These are phyloP conservation scores for Eubasilissa regina DNA, from an alignment of 1,140 invertebrate species.

Conservation along the genomic window DNA sequence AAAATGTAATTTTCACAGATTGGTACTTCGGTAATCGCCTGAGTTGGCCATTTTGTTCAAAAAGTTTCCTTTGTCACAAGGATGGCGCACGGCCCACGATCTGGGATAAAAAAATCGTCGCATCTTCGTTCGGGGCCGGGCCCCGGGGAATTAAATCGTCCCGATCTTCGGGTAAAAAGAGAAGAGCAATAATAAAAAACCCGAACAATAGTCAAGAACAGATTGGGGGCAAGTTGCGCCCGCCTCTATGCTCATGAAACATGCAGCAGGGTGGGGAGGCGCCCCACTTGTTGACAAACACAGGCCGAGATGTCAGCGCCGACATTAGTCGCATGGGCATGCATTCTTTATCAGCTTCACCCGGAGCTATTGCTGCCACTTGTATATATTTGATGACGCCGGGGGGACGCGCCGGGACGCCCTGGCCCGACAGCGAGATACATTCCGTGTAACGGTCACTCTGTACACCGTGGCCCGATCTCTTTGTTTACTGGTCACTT, in stretches of 20 bases:
- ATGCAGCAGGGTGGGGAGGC: slow-evolving; percentile 30
- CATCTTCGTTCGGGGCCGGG: slow-evolving; percentile 7
- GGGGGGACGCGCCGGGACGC: slow-evolving; percentile 11
- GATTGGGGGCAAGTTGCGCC: slow-evolving; percentile 38
- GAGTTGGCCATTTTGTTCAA: too few relatives aligned
- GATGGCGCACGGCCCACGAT: neutral
- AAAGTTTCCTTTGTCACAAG: neutral
- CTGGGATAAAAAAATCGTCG: slow-evolving; percentile 28
- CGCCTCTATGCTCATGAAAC: slow-evolving; percentile 48
- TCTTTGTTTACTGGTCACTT: slow-evolving; percentile 18
- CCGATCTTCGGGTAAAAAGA: slow-evolving; percentile 17
- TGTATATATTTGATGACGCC: slow-evolving; percentile 54
- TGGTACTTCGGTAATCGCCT: too few relatives aligned
- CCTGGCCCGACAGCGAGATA: neutral
- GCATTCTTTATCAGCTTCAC: slow-evolving; percentile 52
- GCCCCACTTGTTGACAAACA: slow-evolving; percentile 56
- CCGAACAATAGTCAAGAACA: slow-evolving; percentile 43
- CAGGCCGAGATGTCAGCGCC: slow-evolving; percentile 49
- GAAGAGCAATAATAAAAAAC: slow-evolving; percentile 42
- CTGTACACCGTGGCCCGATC: neutral
- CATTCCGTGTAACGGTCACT: slow-evolving; percentile 6
- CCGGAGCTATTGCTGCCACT: slow-evolving; percentile 43
- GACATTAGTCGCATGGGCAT: slow-evolving; percentile 53
- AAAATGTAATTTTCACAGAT: too few relatives aligned
- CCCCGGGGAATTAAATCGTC: slow-evolving; percentile 11